phyloP scores from a whole-genome alignment of 2,113 vertebrate genomes.

The Sapayoa aenigma region DNA sequence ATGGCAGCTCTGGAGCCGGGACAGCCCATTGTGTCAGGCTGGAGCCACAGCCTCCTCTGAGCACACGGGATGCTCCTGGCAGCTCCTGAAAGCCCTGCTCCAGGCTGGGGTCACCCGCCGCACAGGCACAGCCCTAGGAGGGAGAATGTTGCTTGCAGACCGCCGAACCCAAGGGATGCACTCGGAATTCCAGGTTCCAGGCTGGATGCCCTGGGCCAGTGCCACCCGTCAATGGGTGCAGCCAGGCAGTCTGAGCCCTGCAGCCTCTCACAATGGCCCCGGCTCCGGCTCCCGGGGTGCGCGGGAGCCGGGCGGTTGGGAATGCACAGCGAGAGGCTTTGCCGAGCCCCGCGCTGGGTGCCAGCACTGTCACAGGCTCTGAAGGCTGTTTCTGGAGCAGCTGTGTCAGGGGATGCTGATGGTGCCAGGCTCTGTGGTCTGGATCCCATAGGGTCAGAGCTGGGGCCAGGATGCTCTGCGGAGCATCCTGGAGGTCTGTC shows the following conservation, averaged over 20 bases:
- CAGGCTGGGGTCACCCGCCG: not conserved
- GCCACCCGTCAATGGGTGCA: not conserved
- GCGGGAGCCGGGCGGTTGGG: not conserved
- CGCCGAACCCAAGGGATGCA: not conserved
- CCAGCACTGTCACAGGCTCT: rapidly evolving
- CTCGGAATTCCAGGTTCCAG: rapidly evolving
- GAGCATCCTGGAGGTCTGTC: not conserved
- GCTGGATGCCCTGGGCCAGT: not conserved
- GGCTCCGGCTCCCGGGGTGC: not conserved
- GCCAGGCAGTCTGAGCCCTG: not conserved
- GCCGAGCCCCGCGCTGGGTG: rapidly evolving
- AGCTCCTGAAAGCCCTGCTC: not conserved
- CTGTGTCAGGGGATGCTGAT: not conserved
- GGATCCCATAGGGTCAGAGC: not conserved
- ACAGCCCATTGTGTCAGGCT: constrained; percentile 8
- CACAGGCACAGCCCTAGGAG: rapidly evolving
- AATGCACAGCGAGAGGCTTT: not conserved
- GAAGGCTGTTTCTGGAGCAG: not conserved
- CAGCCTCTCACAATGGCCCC: not conserved
- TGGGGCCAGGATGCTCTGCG: not conserved
- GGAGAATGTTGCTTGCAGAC: not conserved
- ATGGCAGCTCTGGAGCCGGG: not conserved
- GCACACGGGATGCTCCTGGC: not conserved
- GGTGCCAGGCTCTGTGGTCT: not conserved
- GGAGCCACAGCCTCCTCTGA: not conserved